These are phyloP conservation scores for Leptinotarsa texana DNA, from an alignment of 1,140 invertebrate species.

Conservation along the genomic window DNA sequence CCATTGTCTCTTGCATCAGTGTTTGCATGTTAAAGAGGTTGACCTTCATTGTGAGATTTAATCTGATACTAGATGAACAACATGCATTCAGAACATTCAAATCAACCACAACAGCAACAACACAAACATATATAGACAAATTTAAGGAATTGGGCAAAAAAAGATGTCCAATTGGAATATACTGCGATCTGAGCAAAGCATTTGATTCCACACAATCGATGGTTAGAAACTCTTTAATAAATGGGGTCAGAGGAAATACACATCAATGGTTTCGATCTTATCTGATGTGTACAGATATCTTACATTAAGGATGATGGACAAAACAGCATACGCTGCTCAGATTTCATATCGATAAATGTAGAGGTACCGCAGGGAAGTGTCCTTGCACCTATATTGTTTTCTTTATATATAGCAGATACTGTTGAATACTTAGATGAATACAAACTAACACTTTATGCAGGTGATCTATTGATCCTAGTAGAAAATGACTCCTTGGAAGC, in stretches of 20 bases:
- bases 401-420: no score
- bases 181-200: conserved; percentile 13
- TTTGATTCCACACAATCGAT: conserved; percentile 10
- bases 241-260: conserved; percentile 10
- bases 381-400: no score
- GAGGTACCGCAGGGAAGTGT: no score
- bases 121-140: conserved; percentile 4
- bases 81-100: not conserved
- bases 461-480: not conserved
- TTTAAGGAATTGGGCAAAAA: not conserved
- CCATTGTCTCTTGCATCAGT: not conserved
- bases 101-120: not conserved
- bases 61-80: conserved; percentile 15
- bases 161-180: conserved; percentile 1
- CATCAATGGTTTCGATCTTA: not conserved
- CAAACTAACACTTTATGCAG: no score
- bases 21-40: not conserved
- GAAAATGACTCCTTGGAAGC: not conserved
- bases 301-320: no score
- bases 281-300: not conserved
- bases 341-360: not conserved
- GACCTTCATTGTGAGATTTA: conserved; percentile 13
- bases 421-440: no score
- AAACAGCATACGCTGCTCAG: not conserved
- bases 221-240: not conserved